phyloP scores from a whole-genome alignment of 1,140 invertebrate species.

The Anagrus nilaparvatae region DNA sequence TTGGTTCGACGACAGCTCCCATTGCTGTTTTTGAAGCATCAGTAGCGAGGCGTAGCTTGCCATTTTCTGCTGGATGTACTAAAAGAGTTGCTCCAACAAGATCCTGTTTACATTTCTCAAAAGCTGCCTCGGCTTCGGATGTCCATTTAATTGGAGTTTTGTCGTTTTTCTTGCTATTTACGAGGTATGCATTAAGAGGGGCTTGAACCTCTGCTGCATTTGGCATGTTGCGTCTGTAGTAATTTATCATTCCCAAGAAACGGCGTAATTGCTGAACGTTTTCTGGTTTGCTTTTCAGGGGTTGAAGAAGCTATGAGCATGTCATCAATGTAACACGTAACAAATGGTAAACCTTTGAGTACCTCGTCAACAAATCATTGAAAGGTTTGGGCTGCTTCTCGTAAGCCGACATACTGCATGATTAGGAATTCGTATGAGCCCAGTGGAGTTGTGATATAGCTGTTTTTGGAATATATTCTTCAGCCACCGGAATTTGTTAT shows the following conservation, averaged over 20 bases:
- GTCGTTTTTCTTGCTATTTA: background rate
- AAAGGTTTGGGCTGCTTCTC: background rate
- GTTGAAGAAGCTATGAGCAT: background rate
- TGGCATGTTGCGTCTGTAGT: background rate
- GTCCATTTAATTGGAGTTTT: background rate
- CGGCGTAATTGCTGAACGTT: background rate
- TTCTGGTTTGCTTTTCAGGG: background rate
- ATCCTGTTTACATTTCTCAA: slow-evolving; percentile 14
- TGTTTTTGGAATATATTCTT: background rate
- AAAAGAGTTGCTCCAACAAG: slow-evolving; percentile 21
- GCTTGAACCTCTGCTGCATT: background rate
- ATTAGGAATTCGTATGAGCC: background rate
- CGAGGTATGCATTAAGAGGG: background rate
- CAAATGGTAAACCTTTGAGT: background rate
- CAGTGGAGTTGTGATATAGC: background rate
- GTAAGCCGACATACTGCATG: background rate
- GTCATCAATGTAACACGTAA: background rate
- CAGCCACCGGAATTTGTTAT: background rate
- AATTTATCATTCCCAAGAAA: slow-evolving; percentile 2
- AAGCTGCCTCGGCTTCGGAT: slow-evolving; percentile 1
- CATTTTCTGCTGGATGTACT: slow-evolving; percentile 11
- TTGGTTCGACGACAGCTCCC: background rate
- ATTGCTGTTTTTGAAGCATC: background rate
- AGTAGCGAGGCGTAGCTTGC: background rate
- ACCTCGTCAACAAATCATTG: background rate